A percentile compares a stretch with the other conserved stretches of the same genome.
Conservation (phyloP, 2,797 vertebrate species). For the Onychomys leucogaster region DNA sequence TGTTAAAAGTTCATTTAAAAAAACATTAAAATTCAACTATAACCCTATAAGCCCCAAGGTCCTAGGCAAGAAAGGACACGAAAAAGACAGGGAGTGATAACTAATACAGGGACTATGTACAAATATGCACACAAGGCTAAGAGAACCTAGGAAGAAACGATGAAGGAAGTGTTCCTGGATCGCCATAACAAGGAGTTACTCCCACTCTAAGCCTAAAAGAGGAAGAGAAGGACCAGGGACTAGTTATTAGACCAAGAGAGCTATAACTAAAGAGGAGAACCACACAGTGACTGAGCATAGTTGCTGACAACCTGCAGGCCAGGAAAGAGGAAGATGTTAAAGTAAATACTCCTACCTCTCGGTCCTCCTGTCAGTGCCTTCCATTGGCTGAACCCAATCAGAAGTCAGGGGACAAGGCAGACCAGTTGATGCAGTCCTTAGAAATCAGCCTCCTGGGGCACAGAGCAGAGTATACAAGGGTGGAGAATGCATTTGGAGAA, state of each 20-base stretch:
- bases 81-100: background rate
- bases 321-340: slow-evolving; percentile 40
- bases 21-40: background rate
- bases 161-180: background rate
- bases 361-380: slow-evolving; percentile 28
- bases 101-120: slow-evolving; percentile 36
- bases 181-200: background rate
- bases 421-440: slow-evolving; percentile 5
- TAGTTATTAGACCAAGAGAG: slow-evolving; percentile 14
- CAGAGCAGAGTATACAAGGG: background rate
- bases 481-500: background rate
- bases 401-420: slow-evolving; percentile 35
- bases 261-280: background rate
- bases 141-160: background rate
- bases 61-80: slow-evolving; percentile 17
- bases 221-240: background rate
- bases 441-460: slow-evolving; percentile 36
- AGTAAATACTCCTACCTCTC: slow-evolving; percentile 33
- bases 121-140: slow-evolving; percentile 40
- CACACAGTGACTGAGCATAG: background rate
- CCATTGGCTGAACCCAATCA: slow-evolving; percentile 46
- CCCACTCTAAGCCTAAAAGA: background rate
- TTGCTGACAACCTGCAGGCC: slow-evolving; percentile 1
- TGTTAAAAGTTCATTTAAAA: slow-evolving; percentile 43
- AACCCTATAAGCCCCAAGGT: background rate